These are phyloP conservation scores for Pharmacophagus antenor DNA, from an alignment of 2,888 invertebrate species.

Conservation along the genomic window DNA sequence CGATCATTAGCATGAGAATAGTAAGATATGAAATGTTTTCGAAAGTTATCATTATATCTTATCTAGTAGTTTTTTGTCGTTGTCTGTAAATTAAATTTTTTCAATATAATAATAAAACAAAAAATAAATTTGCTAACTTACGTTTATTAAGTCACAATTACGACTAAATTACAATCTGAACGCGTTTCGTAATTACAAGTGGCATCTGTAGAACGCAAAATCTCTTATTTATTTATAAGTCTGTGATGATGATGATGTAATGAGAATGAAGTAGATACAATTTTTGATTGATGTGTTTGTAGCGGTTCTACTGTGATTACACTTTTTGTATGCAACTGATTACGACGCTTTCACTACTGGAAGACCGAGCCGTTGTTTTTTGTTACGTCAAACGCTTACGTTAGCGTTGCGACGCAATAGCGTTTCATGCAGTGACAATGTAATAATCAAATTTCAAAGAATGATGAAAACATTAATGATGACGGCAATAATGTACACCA, in stretches of 20 bases:
- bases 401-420: not conserved
- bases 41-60: not conserved
- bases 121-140: no score
- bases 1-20: not conserved
- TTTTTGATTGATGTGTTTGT: not conserved
- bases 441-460: not conserved
- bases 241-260: not conserved
- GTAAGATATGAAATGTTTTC: not conserved
- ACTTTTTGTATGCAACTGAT: no score
- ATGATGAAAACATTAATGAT: not conserved
- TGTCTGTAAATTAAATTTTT: no score
- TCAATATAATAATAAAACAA: no score
- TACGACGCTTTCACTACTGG: not conserved
- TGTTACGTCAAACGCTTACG: no score
- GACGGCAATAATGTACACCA: not conserved
- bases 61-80: not conserved
- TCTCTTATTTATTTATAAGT: no score
- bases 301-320: not conserved
- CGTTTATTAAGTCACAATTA: no score
- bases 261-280: not conserved
- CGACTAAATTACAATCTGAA: no score
- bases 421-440: not conserved
- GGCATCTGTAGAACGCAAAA: no score
- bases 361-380: no score
- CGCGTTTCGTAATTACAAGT: no score